phyloP scores from a whole-genome alignment of 2,797 vertebrate genomes.

The Bufotes viridis region DNA sequence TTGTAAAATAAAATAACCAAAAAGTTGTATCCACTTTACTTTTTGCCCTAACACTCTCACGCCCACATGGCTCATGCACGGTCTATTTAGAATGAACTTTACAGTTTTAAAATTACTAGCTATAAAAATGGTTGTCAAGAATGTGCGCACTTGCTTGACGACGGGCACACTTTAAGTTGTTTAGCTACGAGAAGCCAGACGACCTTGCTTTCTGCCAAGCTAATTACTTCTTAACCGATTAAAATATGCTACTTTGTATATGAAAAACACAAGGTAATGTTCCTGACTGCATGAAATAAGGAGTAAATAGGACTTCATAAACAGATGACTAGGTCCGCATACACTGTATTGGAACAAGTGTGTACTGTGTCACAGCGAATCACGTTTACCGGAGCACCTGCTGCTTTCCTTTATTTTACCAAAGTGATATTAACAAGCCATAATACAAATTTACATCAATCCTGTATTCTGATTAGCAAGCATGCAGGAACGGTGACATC shows the following conservation, averaged over 20 bases:
- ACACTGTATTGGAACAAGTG: constrained; percentile 3
- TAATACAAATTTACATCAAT: neutral
- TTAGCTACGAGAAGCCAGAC: neutral
- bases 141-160: neutral
- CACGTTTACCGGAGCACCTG: constrained; percentile 6
- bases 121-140: neutral
- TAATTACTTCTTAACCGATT: constrained; percentile 23
- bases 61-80: too few species aligned
- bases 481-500: constrained; percentile 31
- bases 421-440: constrained; percentile 7
- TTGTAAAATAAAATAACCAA: too few species aligned
- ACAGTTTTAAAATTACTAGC: neutral
- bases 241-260: neutral
- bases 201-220: neutral
- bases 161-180: neutral
- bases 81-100: neutral
- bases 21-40: too few species aligned
- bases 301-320: constrained; percentile 12
- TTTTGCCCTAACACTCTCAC: too few species aligned
- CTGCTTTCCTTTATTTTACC: neutral
- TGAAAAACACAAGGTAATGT: constrained; percentile 1
- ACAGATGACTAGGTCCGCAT: neutral
- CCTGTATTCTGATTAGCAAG: neutral
- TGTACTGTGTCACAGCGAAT: constrained; percentile 4
- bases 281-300: constrained; percentile 10